A percentile compares a stretch with the other conserved stretches of the same genome.
These are phyloP conservation scores for Sinosuthora webbiana DNA, from an alignment of 2,113 vertebrate genomes.

Conservation along the genomic window DNA sequence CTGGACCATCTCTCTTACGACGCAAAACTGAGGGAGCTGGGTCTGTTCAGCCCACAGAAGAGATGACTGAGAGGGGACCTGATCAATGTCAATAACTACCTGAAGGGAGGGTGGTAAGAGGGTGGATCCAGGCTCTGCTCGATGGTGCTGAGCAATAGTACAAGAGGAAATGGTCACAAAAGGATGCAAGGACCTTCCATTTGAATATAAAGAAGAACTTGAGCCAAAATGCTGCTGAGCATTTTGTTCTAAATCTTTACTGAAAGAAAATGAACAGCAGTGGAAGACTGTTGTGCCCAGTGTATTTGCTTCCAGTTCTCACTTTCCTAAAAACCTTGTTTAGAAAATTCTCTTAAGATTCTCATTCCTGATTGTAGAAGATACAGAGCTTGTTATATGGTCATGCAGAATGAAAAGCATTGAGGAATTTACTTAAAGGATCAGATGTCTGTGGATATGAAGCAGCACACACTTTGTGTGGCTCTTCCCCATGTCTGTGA, in stretches of 20 bases:
- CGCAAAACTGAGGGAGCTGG: background rate
- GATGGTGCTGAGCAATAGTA: background rate
- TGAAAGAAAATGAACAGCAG: too few relatives aligned
- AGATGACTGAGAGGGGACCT: background rate
- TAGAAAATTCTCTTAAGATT: too few relatives aligned
- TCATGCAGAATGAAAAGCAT: too few relatives aligned
- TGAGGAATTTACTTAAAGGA: too few relatives aligned
- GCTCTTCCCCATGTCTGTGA: background rate
- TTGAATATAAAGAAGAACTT: background rate
- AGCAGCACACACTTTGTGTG: background rate
- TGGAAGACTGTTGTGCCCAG: too few relatives aligned
- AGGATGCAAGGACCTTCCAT: background rate
- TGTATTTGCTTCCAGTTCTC: too few relatives aligned
- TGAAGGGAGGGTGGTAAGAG: background rate
- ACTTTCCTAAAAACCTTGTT: too few relatives aligned
- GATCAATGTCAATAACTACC: background rate
- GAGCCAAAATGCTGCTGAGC: too few relatives aligned
- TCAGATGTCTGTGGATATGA: background rate
- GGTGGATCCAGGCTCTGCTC: background rate
- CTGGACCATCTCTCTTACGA: accelerated
- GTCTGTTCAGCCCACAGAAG: background rate
- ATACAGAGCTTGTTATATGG: too few relatives aligned
- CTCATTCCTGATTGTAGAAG: too few relatives aligned
- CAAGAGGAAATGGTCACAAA: background rate
- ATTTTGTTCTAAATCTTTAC: too few relatives aligned